Conservation (phyloP, 1,140 invertebrate species). For the Drosophila sechellia region DNA sequence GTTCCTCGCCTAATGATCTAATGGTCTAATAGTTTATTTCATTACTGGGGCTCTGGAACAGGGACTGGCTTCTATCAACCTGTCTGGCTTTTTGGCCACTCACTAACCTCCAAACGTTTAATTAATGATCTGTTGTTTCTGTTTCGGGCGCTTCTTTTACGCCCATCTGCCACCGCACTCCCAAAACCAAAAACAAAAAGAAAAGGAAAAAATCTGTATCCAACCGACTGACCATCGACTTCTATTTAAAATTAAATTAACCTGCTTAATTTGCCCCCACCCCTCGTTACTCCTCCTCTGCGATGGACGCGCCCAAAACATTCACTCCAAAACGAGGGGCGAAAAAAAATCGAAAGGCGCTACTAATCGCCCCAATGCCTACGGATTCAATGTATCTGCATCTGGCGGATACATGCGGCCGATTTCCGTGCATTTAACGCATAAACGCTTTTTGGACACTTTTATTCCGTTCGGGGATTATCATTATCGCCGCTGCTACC, state of each 20-base stretch:
- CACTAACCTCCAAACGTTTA: constrained; percentile 75
- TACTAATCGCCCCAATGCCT: constrained; percentile 78
- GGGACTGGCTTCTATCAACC: constrained; percentile 54
- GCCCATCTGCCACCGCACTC: constrained; percentile 68
- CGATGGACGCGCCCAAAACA: constrained; percentile 73
- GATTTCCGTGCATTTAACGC: constrained; percentile 72
- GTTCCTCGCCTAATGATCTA: constrained; percentile 60
- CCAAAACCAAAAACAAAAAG: constrained; percentile 10
- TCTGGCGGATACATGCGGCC: constrained; percentile 47
- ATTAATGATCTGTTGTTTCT: constrained; percentile 65
- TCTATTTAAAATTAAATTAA: constrained; percentile 83
- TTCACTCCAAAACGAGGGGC: constrained; percentile 52
- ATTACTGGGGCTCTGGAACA: constrained; percentile 34
- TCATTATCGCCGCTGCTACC: constrained; percentile 46
- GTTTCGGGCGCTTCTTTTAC: constrained; percentile 67
- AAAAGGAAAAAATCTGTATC: background rate
- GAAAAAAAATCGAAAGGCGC: constrained; percentile 77
- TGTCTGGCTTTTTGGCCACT: constrained; percentile 59
- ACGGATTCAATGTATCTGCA: constrained; percentile 59
- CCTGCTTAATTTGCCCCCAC: constrained; percentile 74
- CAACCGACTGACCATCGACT: constrained; percentile 61
- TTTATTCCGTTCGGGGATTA: constrained; percentile 44
- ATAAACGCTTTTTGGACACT: constrained; percentile 64
- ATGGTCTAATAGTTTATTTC: constrained; percentile 17
- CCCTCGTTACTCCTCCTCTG: constrained; percentile 21